A percentile compares a stretch with the other conserved stretches of the same genome.
Conservation (phyloP, 2,888 invertebrate genomes). For the Thumatha senex region DNA sequence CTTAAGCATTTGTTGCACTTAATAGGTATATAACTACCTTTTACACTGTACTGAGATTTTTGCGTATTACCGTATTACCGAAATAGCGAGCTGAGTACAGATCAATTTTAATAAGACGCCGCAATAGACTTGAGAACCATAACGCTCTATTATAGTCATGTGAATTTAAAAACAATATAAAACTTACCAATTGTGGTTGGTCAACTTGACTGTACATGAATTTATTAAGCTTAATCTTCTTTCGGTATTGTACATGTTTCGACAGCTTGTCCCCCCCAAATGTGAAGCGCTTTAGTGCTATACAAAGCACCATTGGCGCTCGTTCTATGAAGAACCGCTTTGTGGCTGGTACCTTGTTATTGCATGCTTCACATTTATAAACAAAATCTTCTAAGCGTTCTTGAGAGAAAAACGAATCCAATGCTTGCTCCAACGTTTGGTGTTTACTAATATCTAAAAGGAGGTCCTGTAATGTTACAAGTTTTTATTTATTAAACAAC, state of each 20-base stretch:
- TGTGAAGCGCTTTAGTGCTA: slow-evolving; percentile 96
- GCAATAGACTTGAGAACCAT: no score
- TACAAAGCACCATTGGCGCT: slow-evolving; percentile 96
- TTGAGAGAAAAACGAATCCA: slow-evolving; percentile 94
- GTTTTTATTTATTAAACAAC: not conserved
- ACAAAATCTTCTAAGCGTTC: slow-evolving; percentile 96
- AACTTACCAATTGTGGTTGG: slow-evolving; percentile 88
- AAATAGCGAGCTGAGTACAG: no score
- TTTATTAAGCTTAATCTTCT: slow-evolving; percentile 74
- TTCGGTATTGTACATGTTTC: slow-evolving; percentile 88
- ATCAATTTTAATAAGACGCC: no score
- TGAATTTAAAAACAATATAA: not conserved
- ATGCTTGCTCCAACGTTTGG: slow-evolving; percentile 93
- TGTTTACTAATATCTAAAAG: slow-evolving; percentile 95
- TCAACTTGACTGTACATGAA: slow-evolving; percentile 72
- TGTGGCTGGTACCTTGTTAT: slow-evolving; percentile 94
- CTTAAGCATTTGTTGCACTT: no score
- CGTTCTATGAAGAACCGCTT: slow-evolving; percentile 96
- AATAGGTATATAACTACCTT: no score
- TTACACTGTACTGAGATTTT: no score
- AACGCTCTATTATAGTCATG: no score
- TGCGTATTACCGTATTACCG: no score
- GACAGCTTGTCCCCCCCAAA: slow-evolving; percentile 93
- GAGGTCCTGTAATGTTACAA: slow-evolving; percentile 84
- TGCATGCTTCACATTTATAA: slow-evolving; percentile 97